Conservation (phyloP, 2,113 vertebrate species). For the Polypterus bichir region DNA sequence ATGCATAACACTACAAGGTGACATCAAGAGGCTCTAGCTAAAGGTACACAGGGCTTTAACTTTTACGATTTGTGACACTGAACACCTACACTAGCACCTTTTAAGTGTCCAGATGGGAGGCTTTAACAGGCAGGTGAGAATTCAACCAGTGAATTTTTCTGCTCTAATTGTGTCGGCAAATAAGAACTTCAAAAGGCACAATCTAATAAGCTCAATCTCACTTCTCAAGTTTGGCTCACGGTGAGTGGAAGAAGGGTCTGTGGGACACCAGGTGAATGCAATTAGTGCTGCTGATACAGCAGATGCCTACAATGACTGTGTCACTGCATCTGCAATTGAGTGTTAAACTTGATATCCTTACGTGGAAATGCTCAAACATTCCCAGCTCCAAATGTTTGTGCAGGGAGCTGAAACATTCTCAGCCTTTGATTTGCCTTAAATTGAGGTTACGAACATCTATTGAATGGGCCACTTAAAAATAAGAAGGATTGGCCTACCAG, state of each 20-base stretch:
- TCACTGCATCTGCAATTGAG: conserved; percentile 36
- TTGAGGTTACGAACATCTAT: too few relatives aligned
- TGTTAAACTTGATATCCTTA: conserved; percentile 38
- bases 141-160: conserved; percentile 30
- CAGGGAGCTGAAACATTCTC: too few relatives aligned
- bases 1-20: too few relatives aligned
- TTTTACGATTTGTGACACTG: conserved; percentile 38
- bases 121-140: conserved; percentile 29
- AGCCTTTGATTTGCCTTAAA: too few relatives aligned
- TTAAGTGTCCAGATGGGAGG: conserved; percentile 53
- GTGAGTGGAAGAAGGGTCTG: conserved; percentile 23
- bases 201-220: conserved; percentile 34
- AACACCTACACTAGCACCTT: conserved; percentile 46
- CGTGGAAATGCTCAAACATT: too few relatives aligned
- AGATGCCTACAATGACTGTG: conserved; percentile 23
- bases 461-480: too few relatives aligned
- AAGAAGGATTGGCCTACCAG: too few relatives aligned
- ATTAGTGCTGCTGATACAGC: conserved; percentile 35
- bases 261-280: conserved; percentile 45
- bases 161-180: conserved; percentile 52
- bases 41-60: conserved; percentile 42
- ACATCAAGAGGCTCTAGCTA: neutral
- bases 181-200: conserved; percentile 44
- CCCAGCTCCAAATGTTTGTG: too few relatives aligned
- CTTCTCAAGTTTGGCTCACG: conserved; percentile 3